phyloP scores from a whole-genome alignment of 2,888 invertebrate species.

The Hirtodrosophila cameraria region DNA sequence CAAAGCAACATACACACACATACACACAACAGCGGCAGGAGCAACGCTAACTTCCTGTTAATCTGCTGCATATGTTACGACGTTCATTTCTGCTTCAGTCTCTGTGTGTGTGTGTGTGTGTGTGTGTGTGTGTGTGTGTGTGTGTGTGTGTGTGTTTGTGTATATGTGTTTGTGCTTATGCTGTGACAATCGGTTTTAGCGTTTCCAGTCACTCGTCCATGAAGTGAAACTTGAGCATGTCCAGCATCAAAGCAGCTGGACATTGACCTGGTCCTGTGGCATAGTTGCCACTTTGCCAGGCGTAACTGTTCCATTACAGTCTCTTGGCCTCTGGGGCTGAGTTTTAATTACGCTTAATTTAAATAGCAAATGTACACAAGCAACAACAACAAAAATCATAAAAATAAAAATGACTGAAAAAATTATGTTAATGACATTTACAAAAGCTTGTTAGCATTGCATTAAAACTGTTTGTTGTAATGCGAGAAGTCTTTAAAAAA shows the following conservation, averaged over 20 bases:
- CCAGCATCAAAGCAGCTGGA: conserved; percentile 32
- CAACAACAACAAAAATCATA: conserved; percentile 1
- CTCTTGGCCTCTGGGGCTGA: conserved; percentile 8
- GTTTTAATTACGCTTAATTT: conserved; percentile 43
- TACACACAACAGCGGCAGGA: conserved; percentile 10
- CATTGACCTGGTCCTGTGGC: conserved; percentile 31
- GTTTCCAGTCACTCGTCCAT: conserved; percentile 41
- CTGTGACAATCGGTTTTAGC: conserved; percentile 60
- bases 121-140: neutral
- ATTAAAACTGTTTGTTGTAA: conserved; percentile 32
- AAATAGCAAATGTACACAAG: conserved; percentile 25
- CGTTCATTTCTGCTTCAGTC: conserved; percentile 29
- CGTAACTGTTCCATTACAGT: neutral
- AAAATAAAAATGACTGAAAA: conserved; percentile 1
- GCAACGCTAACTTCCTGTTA: conserved; percentile 36
- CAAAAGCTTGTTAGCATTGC: conserved; percentile 41
- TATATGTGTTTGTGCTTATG: conserved; percentile 20
- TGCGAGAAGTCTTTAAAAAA: conserved; percentile 6
- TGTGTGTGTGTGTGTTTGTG: conserved; percentile 7
- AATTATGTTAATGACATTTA: conserved; percentile 37
- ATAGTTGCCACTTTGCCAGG: conserved; percentile 1
- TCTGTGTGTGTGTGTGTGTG: neutral
- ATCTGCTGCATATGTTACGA: conserved; percentile 71
- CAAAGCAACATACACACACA: conserved; percentile 34
- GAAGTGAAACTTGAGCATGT: conserved; percentile 41